Evolutionary conservation across 2,113 vertebrate genomes (phyloP).

Genomic region (Indicator indicator): DNA sequence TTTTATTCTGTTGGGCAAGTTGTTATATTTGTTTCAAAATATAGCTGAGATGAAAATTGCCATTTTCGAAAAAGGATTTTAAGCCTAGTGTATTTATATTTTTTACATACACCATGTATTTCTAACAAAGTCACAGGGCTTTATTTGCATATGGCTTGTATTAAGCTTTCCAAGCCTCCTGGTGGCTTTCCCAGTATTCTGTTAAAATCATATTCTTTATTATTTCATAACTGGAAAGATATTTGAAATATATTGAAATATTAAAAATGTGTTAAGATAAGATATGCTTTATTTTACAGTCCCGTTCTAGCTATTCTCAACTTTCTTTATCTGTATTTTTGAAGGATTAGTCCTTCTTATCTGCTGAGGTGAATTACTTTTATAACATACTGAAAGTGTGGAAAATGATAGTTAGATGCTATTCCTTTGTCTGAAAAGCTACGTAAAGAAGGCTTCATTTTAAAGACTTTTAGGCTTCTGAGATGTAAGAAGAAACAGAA

Average conservation of each 20-base stretch:
- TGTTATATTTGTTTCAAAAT: conserved; percentile 9
- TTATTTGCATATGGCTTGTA: neutral
- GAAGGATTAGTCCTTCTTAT: conserved; percentile 17
- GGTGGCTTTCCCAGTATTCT: neutral
- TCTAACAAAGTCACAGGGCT: neutral
- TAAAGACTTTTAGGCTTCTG: conserved; percentile 16
- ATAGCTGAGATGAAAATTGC: neutral
- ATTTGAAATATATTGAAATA: neutral
- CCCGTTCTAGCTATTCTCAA: neutral
- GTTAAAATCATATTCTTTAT: neutral
- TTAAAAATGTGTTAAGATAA: neutral
- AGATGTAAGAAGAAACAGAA: conserved; percentile 55
- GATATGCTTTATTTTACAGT: neutral
- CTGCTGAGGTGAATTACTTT: conserved; percentile 9
- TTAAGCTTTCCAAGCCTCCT: neutral
- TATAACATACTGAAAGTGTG: neutral
- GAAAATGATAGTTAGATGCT: conserved; percentile 11
- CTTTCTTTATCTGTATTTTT: conserved; percentile 28
- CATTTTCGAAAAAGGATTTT: neutral
- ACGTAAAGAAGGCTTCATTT: conserved; percentile 11
- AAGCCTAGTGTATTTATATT: neutral
- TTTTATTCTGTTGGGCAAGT: neutral
- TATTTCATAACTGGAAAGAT: conserved; percentile 5
- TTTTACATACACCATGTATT: neutral
- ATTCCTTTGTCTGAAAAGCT: conserved; percentile 26